Conservation (phyloP, 2,888 invertebrate species). For the Eustalomyia histrio region DNA sequence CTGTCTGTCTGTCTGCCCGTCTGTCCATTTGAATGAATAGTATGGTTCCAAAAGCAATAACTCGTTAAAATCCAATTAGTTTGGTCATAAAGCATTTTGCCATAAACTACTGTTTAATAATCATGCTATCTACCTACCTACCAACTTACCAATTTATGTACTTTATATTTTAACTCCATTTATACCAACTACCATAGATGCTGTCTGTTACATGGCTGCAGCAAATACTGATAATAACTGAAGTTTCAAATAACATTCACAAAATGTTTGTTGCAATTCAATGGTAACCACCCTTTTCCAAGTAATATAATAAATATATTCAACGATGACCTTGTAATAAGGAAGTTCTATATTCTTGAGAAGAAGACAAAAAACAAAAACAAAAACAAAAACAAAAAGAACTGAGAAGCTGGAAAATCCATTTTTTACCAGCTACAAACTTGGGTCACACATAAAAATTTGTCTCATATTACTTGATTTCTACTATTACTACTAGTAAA, state of each 20-base stretch:
- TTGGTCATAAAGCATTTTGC: slow-evolving; percentile 64
- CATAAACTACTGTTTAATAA: slow-evolving; percentile 64
- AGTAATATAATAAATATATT: slow-evolving; percentile 14
- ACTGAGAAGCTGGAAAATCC: background rate
- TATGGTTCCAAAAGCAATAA: slow-evolving; percentile 52
- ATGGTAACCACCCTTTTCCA: slow-evolving; percentile 22
- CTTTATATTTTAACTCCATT: background rate
- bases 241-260: slow-evolving; percentile 26
- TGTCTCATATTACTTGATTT: slow-evolving; percentile 35
- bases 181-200: background rate
- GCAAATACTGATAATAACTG: slow-evolving; percentile 19
- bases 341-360: slow-evolving; percentile 46
- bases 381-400: slow-evolving; percentile 8
- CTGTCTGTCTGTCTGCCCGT: background rate
- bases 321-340: slow-evolving; percentile 61
- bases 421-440: slow-evolving; percentile 8
- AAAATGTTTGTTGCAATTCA: slow-evolving; percentile 12
- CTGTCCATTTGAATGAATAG: background rate
- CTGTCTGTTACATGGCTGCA: background rate
- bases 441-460: slow-evolving; percentile 25
- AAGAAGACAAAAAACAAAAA: too few species aligned
- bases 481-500: too few species aligned
- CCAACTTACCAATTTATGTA: background rate
- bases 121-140: slow-evolving; percentile 28
- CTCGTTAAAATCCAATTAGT: slow-evolving; percentile 66